These are phyloP conservation scores for Nyctalus aviator DNA, from an alignment of 2,797 vertebrate species.

Conservation along the genomic window DNA sequence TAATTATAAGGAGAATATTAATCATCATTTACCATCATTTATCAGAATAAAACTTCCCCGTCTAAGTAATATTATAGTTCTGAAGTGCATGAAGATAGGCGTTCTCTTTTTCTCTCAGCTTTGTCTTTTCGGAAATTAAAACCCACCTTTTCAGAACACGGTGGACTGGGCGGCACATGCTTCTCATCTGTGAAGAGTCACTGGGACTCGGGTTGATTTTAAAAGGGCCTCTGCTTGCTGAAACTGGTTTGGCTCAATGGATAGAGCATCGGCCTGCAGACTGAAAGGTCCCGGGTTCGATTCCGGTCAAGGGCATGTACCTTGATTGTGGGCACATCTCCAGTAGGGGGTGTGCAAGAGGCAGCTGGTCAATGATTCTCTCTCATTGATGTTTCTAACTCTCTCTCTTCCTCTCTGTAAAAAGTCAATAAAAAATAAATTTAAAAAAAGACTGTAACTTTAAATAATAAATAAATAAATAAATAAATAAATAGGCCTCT, in stretches of 20 bases:
- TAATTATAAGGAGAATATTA: constrained; percentile 88
- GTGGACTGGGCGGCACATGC: neutral
- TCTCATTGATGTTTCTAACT: no score
- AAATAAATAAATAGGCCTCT: neutral
- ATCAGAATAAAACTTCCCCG: constrained; percentile 72
- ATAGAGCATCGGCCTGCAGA: no score
- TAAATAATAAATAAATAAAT: no score
- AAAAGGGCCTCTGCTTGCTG: constrained; percentile 43
- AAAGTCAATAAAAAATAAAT: no score
- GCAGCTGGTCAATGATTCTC: no score
- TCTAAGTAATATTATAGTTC: constrained; percentile 74
- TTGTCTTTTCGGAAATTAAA: constrained; percentile 79
- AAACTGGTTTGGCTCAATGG: no score
- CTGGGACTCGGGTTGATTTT: constrained; percentile 50
- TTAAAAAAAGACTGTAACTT: no score
- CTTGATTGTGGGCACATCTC: no score
- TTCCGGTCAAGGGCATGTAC: no score
- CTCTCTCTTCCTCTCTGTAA: no score
- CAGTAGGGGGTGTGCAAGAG: no score
- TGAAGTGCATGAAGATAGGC: constrained; percentile 54
- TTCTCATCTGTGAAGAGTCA: constrained; percentile 68
- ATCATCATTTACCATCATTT: constrained; percentile 83
- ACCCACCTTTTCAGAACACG: neutral
- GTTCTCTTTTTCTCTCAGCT: constrained; percentile 47
- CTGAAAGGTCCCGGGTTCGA: no score